phyloP scores from a whole-genome alignment of 2,797 vertebrate species.

The Naso thynnoides region DNA sequence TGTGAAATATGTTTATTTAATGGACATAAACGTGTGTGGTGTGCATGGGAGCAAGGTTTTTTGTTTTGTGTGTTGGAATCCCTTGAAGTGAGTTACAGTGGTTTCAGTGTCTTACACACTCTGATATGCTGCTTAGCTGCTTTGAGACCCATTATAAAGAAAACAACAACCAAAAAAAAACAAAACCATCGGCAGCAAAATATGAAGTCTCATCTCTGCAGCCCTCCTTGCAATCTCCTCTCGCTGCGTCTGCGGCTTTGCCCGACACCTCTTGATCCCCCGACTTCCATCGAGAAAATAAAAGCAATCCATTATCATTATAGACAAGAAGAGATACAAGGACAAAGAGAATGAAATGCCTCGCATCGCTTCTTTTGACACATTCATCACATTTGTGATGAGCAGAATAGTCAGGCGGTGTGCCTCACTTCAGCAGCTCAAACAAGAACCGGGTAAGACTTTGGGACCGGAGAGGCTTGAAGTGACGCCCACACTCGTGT shows the following conservation, averaged over 20 bases:
- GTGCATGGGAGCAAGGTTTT: slow-evolving; percentile 15
- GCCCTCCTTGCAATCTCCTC: slow-evolving; percentile 31
- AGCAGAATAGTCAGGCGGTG: slow-evolving; percentile 46
- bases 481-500: slow-evolving; percentile 69
- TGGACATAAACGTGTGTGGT: slow-evolving; percentile 36
- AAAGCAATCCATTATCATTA: slow-evolving; percentile 65
- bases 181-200: slow-evolving; percentile 19
- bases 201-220: slow-evolving; percentile 30
- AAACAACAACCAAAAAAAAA: neutral
- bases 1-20: slow-evolving; percentile 31
- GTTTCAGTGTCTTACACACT: slow-evolving; percentile 24
- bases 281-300: slow-evolving; percentile 55
- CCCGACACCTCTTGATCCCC: slow-evolving; percentile 47
- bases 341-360: slow-evolving; percentile 60
- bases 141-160: slow-evolving; percentile 30
- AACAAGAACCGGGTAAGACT: slow-evolving; percentile 53
- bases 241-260: neutral
- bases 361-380: slow-evolving; percentile 66
- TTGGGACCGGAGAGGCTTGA: slow-evolving; percentile 48
- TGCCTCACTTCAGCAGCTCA: slow-evolving; percentile 43
- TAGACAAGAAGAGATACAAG: slow-evolving; percentile 65
- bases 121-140: slow-evolving; percentile 31
- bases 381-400: slow-evolving; percentile 65
- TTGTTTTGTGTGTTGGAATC: slow-evolving; percentile 24
- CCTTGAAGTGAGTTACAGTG: slow-evolving; percentile 18